phyloP scores from a whole-genome alignment of 2,888 invertebrate genomes.

The Microdon myrmicae region DNA sequence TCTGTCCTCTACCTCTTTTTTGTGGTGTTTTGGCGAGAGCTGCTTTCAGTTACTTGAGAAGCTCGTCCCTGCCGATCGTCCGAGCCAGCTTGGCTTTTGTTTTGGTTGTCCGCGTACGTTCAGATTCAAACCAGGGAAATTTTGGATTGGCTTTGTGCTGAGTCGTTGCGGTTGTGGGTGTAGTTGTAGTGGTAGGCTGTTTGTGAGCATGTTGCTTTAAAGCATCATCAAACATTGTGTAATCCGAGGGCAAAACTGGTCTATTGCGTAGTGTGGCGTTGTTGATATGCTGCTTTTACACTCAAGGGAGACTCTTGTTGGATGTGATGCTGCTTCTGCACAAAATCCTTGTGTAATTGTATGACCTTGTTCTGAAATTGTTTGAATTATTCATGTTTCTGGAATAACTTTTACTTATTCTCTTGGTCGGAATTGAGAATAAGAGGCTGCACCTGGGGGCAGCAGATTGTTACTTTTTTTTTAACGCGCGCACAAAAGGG shows the following conservation, averaged over 20 bases:
- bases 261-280: slow-evolving; percentile 64
- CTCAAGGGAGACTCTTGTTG: slow-evolving; percentile 66
- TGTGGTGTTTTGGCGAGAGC: slow-evolving; percentile 76
- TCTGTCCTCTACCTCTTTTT: slow-evolving; percentile 73
- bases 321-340: slow-evolving; percentile 76
- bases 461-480: slow-evolving; percentile 52
- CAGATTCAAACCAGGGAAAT: slow-evolving; percentile 70
- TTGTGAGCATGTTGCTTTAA: slow-evolving; percentile 75
- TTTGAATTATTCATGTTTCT: slow-evolving; percentile 80
- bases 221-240: slow-evolving; percentile 74
- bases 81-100: slow-evolving; percentile 67
- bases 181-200: slow-evolving; percentile 77
- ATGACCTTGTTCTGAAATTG: slow-evolving; percentile 81
- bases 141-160: slow-evolving; percentile 68
- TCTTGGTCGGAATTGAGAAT: slow-evolving; percentile 69
- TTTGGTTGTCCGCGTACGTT: slow-evolving; percentile 56
- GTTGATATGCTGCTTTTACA: slow-evolving; percentile 62
- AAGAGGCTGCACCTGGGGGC: slow-evolving; percentile 26
- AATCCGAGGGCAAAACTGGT: slow-evolving; percentile 72
- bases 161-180: slow-evolving; percentile 68
- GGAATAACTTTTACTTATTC: slow-evolving; percentile 77
- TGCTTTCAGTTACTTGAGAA: slow-evolving; percentile 78
- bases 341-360: slow-evolving; percentile 76
- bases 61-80: slow-evolving; percentile 75
- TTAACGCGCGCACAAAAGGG: too few relatives aligned